Conservation (phyloP, 2,113 vertebrate genomes). For the Sylvia atricapilla region DNA sequence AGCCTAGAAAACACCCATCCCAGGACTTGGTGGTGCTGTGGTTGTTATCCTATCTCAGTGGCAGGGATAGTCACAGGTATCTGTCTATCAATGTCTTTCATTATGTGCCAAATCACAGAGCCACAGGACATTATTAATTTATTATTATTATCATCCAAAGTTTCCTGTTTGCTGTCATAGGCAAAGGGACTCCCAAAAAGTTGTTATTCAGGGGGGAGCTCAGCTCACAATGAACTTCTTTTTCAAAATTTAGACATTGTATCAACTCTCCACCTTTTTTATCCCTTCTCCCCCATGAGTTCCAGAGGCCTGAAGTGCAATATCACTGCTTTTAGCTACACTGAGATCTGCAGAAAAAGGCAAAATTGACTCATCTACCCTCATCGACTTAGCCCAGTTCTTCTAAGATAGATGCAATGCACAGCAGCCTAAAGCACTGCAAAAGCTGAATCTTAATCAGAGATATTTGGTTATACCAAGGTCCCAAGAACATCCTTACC, state of each 20-base stretch:
- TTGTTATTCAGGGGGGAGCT: not conserved
- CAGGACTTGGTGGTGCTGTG: not conserved
- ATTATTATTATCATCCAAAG: not conserved
- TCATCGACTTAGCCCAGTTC: not conserved
- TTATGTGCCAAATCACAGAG: not conserved
- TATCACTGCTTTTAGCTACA: not conserved
- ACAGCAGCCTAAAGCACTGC: not conserved
- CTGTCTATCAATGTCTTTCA: not conserved
- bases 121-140: not conserved
- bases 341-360: not conserved
- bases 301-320: not conserved
- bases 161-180: not conserved
- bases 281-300: accelerated
- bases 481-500: slow-evolving; percentile 39
- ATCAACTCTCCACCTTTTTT: not conserved
- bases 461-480: not conserved
- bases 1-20: not conserved
- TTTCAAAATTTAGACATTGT: not conserved
- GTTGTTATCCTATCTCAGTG: not conserved
- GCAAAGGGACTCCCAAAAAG: not conserved
- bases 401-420: not conserved
- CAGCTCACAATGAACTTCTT: not conserved
- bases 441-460: slow-evolving; percentile 22
- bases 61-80: not conserved
- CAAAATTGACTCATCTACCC: not conserved